Conservation (phyloP, 2,113 vertebrate genomes). For the Aramus guarauna region DNA sequence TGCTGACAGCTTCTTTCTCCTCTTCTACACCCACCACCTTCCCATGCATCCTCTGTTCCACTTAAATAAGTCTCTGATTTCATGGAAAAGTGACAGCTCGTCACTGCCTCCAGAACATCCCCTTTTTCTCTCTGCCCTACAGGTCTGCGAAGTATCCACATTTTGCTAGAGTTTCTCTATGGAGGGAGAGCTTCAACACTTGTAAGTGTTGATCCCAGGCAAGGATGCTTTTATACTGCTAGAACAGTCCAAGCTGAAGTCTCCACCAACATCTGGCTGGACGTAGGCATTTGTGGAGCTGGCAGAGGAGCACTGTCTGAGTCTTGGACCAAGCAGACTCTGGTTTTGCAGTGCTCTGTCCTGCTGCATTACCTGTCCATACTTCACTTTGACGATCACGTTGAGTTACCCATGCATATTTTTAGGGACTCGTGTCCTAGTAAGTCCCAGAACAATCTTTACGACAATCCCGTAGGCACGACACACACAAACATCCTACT, state of each 20-base stretch:
- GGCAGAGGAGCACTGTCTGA: not conserved
- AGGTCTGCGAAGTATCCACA: not conserved
- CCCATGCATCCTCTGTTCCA: not conserved
- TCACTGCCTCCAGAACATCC: not conserved
- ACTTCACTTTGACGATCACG: not conserved
- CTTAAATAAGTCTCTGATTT: not conserved
- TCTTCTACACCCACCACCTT: constrained; percentile 15
- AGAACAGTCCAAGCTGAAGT: not conserved
- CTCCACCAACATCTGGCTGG: not conserved
- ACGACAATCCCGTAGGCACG: not conserved
- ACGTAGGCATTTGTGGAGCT: rapidly evolving
- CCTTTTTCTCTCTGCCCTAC: not conserved
- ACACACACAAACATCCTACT: not conserved
- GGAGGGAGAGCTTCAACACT: not conserved
- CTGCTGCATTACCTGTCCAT: not conserved
- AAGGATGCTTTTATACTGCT: not conserved
- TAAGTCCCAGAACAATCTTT: not conserved
- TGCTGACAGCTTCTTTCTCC: not conserved
- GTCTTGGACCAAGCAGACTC: not conserved
- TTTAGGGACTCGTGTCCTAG: not conserved
- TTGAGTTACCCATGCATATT: not conserved
- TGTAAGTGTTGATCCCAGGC: not conserved
- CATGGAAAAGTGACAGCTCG: not conserved
- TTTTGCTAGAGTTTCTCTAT: not conserved
- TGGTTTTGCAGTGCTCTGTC: not conserved